Base-by-base conservation (phyloP, 2,113 vertebrate species). In the Narcine bancroftii region DNA sequence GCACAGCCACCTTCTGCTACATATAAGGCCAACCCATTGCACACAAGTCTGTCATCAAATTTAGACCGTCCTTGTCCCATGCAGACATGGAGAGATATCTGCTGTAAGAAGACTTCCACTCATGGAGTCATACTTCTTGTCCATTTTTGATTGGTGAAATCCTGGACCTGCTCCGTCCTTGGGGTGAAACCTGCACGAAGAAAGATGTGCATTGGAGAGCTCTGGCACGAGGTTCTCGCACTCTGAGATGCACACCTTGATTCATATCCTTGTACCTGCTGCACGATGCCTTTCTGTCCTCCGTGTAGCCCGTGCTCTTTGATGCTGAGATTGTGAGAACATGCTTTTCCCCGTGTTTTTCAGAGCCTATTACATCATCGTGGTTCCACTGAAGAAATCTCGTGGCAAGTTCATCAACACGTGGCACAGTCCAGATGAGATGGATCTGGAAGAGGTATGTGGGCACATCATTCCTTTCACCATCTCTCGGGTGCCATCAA, bases 381-480 rank as follows among this genome's bases (percentile, higher is more conserved):
- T 98, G 93, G 97, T 99, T 36, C 98, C 98, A 0, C 94, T 99
- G 42, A 98, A 96, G 93, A 98, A 95, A 93, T 96, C 96, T 0
- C 93, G 96, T 0, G 96, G 96, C 50, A 96, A 96, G 69, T 97
- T 97, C n/a, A 95, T 97, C 73, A 96, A 96, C 92, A 96, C 97
- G 0, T 94, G 97, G 93, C 97, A 96, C 92, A 98, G 95, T 94
- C 98, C 98, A 0, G 98, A 99, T 94, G 98, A 99, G 93, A 98
- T 98, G 96, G 98, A 99, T 93, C 96, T 99, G 93, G 98, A 99
- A 93, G 98, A 99, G 97, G 98, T 99, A 94, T 94, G 96, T 81
- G 92, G 75, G 33, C 47, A 83, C 50, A 56, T 0, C 1, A 2
- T 50, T 81, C 77, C 24, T 81, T 29, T 45, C 77, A 29, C 69